phyloP scores from a whole-genome alignment of 1,140 invertebrate genomes.

The Bombus pascuorum region DNA sequence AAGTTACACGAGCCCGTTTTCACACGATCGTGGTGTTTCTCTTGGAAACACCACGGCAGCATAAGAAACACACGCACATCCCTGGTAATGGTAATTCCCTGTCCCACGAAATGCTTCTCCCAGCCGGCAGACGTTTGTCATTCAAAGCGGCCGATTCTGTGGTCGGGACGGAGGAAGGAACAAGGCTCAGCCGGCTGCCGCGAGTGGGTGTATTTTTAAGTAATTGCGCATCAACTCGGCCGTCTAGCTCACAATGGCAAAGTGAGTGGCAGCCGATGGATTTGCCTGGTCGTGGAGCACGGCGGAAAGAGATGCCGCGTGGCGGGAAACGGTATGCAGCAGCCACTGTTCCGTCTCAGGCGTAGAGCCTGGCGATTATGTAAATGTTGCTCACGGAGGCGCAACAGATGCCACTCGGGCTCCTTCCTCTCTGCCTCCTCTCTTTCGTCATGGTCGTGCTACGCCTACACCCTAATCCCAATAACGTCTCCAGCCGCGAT shows the following conservation, averaged over 20 bases:
- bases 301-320: slow-evolving; percentile 27
- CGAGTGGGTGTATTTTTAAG: slow-evolving; percentile 59
- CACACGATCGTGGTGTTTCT: too few relatives aligned
- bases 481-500: slow-evolving; percentile 59
- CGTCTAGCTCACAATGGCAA: slow-evolving; percentile 54
- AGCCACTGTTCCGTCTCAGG: slow-evolving; percentile 60
- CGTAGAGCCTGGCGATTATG: slow-evolving; percentile 76
- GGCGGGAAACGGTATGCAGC: slow-evolving; percentile 45
- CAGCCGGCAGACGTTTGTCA: slow-evolving; percentile 46
- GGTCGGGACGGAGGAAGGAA: not conserved
- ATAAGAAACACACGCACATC: not conserved
- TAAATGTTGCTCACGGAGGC: slow-evolving; percentile 80
- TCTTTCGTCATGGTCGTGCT: slow-evolving; percentile 39
- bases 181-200: not conserved
- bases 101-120: slow-evolving; percentile 17
- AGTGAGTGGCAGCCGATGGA: slow-evolving; percentile 48
- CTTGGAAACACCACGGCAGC: not conserved
- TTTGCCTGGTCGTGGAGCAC: slow-evolving; percentile 34
- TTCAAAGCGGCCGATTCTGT: slow-evolving; percentile 46
- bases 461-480: slow-evolving; percentile 65
- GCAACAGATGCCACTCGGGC: slow-evolving; percentile 79
- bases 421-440: slow-evolving; percentile 46
- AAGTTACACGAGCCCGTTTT: not conserved
- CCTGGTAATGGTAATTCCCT: not conserved
- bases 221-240: slow-evolving; percentile 60